These are phyloP conservation scores for Cavia aperea DNA, from an alignment of 2,113 vertebrate species.

Conservation along the genomic window DNA sequence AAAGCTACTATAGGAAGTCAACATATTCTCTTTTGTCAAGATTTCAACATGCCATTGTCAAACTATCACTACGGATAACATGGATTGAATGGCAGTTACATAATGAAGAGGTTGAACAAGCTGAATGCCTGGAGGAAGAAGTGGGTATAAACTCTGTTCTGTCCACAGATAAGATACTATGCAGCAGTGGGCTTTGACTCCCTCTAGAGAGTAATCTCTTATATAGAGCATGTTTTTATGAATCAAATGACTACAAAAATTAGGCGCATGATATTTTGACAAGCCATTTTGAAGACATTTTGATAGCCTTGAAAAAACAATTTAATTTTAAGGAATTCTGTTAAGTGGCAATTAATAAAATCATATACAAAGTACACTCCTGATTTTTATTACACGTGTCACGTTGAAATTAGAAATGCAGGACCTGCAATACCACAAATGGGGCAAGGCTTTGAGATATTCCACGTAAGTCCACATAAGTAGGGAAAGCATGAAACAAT, in stretches of 20 bases:
- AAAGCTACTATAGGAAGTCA: neutral
- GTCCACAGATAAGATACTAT: too few relatives aligned
- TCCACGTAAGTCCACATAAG: neutral
- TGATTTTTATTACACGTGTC: neutral
- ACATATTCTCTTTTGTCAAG: neutral
- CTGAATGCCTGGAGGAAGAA: neutral
- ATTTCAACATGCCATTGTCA: neutral
- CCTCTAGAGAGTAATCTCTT: neutral
- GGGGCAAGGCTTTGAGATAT: neutral
- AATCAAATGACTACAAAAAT: neutral
- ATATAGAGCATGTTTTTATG: neutral
- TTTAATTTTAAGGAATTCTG: constrained; percentile 23
- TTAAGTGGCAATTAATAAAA: constrained; percentile 9
- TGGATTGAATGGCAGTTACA: neutral
- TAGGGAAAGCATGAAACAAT: neutral
- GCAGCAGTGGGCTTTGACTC: neutral
- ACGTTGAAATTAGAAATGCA: neutral
- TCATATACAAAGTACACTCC: neutral
- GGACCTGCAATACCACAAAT: neutral
- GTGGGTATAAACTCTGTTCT: neutral
- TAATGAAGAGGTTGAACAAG: neutral
- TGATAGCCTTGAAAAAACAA: neutral
- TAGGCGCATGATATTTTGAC: neutral
- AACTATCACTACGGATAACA: neutral
- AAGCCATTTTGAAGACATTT: constrained; percentile 31